Base-by-base conservation (phyloP, 2,888 invertebrate genomes). In the Cantharis rustica region DNA sequence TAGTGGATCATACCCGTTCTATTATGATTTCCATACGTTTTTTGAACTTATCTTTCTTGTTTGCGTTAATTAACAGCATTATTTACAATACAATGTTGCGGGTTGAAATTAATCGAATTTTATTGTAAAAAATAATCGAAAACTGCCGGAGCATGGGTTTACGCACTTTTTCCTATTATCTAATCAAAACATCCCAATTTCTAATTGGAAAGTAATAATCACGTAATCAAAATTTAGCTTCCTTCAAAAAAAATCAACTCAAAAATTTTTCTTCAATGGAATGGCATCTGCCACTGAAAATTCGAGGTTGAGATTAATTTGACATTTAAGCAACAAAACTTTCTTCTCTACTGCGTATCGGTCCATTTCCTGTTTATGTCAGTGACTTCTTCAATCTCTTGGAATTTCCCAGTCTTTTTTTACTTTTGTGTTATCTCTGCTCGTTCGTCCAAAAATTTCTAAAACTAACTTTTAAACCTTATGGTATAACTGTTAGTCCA, bases 1-100 rank as follows among this genome's bases (percentile, higher is more conserved):
- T 79, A 81, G 81, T 81, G 79, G 81, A 81, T 75, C 81, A 80
- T 78, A 77, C 75, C 79, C 75, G 77, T 79, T 66, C 81, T 80
- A 81, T 80, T 78, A 75, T 79, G 79, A 80, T 81, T 80, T 80
- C 80, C 80, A 80, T 80, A 81, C 81, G 81, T 81, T 75, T 74
- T 78, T 81, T 80, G 26, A 79, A 31, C 68, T 66, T 75, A 72
- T 81, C 80, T 73, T 80, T 72, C 47, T 47, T 47, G n/a, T 47
- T 47, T 47, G 47, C 47, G 64, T 17, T 66, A 66, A 17, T 23
- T 23, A 66, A 66, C 20, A 66, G 1, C 23, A 66, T 20, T 23
- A 66, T 20, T 66, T 66, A 66, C 23, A 66, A 66, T 66, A 16
- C 23, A 66, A 66, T 23, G 64, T 16, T 23, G 20, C 17, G 5